Percentiles rank a stretch among this genome's conserved stretches.
These are phyloP conservation scores for Alectoris magna DNA, from an alignment of 2,797 vertebrate genomes.

Conservation along the genomic window DNA sequence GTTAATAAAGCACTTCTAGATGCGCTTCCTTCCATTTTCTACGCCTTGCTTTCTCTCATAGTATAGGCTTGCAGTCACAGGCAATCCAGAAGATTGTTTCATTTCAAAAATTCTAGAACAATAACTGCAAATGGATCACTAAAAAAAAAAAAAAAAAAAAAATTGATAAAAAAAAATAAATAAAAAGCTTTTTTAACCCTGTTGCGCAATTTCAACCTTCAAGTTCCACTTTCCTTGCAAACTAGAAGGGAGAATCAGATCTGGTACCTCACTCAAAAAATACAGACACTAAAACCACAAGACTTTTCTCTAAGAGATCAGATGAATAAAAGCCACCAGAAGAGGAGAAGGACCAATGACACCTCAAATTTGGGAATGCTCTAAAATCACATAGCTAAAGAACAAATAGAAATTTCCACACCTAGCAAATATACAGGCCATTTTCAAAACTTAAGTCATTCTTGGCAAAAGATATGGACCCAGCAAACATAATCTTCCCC, in stretches of 20 bases:
- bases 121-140: background rate
- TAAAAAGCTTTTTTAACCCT: background rate
- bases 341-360: background rate
- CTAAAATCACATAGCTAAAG: background rate
- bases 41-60: background rate
- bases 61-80: background rate
- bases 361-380: background rate
- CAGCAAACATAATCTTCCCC: background rate
- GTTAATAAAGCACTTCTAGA: background rate
- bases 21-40: background rate
- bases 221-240: background rate
- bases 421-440: background rate
- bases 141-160: background rate
- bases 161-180: background rate
- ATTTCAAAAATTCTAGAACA: background rate
- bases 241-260: background rate
- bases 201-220: background rate
- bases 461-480: background rate
- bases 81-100: background rate
- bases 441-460: background rate
- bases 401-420: background rate
- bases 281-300: background rate
- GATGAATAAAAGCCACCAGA: background rate
- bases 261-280: background rate
- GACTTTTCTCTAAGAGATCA: background rate